Conservation (phyloP, 2,113 vertebrate genomes). For the Dipodomys stephensi region DNA sequence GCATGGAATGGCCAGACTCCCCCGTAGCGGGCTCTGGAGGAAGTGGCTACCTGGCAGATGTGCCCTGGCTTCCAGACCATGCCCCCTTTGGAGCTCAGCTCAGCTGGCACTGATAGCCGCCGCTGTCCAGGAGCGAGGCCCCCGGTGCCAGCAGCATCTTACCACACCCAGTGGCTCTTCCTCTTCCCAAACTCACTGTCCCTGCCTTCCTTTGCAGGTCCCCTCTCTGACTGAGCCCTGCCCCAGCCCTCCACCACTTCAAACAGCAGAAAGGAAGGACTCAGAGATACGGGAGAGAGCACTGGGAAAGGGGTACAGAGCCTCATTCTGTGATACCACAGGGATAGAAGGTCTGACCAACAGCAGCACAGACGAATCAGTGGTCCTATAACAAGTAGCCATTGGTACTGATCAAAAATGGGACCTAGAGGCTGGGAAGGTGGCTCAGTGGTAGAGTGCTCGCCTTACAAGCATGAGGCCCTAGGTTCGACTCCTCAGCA, state of each 20-base stretch:
- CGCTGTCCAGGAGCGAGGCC: background rate
- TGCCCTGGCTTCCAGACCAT: background rate
- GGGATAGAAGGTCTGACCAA: background rate
- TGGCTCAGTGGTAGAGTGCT: no score
- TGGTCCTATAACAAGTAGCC: background rate
- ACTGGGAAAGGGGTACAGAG: background rate
- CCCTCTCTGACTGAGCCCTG: no score
- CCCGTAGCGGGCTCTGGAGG: background rate
- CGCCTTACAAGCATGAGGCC: no score
- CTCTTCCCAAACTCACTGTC: conserved; percentile 39
- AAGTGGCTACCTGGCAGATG: no score
- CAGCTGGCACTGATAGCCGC: background rate
- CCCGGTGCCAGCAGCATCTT: background rate
- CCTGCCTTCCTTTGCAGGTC: background rate
- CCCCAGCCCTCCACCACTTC: background rate
- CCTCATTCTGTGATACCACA: background rate
- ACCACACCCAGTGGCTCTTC: conserved; percentile 28
- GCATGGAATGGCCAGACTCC: background rate
- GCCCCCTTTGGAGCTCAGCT: accelerated
- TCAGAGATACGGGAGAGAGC: background rate
- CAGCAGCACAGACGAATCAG: accelerated
- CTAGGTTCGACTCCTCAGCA: no score
- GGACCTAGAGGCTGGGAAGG: no score
- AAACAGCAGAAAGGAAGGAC: background rate
- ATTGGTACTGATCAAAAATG: background rate